phyloP scores from a whole-genome alignment of 1,140 invertebrate genomes.

The Achatina immaculata region DNA sequence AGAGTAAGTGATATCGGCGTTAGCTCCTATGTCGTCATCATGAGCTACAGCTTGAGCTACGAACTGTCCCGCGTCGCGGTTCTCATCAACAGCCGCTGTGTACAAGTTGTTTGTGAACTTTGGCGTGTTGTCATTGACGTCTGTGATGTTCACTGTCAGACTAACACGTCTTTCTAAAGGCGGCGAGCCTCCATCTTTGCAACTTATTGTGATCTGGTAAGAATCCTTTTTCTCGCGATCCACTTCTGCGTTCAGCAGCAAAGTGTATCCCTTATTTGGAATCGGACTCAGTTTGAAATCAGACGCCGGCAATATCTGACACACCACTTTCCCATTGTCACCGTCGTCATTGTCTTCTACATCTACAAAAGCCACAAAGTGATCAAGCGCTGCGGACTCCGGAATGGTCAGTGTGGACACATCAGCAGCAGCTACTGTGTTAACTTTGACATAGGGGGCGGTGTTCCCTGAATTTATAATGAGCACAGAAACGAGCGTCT shows the following conservation, averaged over 20 bases:
- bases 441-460: conserved; percentile 77
- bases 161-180: conserved; percentile 75
- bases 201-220: conserved; percentile 83
- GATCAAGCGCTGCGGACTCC: conserved; percentile 50
- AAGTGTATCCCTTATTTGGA: conserved; percentile 48
- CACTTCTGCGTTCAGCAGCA: conserved; percentile 69
- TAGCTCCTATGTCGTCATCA: conserved; percentile 84
- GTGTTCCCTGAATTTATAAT: conserved; percentile 55
- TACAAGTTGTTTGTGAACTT: conserved; percentile 74
- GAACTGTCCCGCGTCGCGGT: conserved; percentile 40
- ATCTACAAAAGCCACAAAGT: conserved; percentile 57
- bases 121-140: conserved; percentile 53
- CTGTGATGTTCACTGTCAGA: conserved; percentile 82
- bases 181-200: conserved; percentile 48
- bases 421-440: conserved; percentile 45
- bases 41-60: conserved; percentile 79
- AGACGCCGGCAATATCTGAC: conserved; percentile 39
- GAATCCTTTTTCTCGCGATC: conserved; percentile 83
- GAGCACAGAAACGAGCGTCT: conserved; percentile 92
- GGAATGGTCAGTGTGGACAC: conserved; percentile 75
- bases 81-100: conserved; percentile 73
- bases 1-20: conserved; percentile 66
- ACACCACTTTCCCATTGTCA: conserved; percentile 52
- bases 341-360: conserved; percentile 60
- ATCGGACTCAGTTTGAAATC: conserved; percentile 48